Base-by-base conservation (phyloP, 2,888 invertebrate species). In the Bembecia ichneumoniformis region DNA sequence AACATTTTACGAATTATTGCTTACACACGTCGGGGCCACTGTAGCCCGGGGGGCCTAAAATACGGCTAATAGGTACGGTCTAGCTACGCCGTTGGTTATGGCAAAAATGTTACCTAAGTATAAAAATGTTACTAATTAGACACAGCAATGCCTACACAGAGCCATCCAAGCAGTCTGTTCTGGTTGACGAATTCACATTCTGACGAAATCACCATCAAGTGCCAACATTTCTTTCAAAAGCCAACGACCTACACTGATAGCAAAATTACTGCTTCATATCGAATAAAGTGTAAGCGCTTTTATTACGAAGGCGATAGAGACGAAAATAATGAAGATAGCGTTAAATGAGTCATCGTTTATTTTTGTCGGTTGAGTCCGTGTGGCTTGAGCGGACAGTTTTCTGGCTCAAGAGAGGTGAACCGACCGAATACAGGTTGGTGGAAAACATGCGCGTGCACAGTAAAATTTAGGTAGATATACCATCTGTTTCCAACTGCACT, bases 181-280 rank as follows among this genome's bases (percentile, higher is more conserved):
- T 74, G 75, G 74, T 76, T 77, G 75, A 80, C 79, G 71, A 75
- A 77, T 75, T 74, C 74, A 71, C 64, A 65, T 68, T 73, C 74
- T 82, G 80, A 80, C 78, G 82, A 81, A 82, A 81, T 75, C 74
- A 67, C 60, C 55, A 66, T 62, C 68, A 60, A 68, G 68, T 83
- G 82, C 82, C 82, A 83, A 83, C 77, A 79, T 82, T 80, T 80
- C 74, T 79, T 78, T 72, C 60, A 68, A 74, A 76, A 77, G 83
- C 70, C 83, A 83, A 79, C 74, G 83, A 83, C 83, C 83, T 77
- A 66, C 64, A 64, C 62, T 58, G 57, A 53, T 11, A 56, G 58
- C 70, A 59, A 58, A 52, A 53, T 58, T 64, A 55, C 51, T 49
- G 52, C 54, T 60, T 55, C 51, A 51, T 47, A n/a, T 16, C 35